Evolutionary conservation across 2,113 vertebrate species (phyloP), one percentile per base, ranked within the genome.

Genomic region (Propithecus coquereli): DNA sequence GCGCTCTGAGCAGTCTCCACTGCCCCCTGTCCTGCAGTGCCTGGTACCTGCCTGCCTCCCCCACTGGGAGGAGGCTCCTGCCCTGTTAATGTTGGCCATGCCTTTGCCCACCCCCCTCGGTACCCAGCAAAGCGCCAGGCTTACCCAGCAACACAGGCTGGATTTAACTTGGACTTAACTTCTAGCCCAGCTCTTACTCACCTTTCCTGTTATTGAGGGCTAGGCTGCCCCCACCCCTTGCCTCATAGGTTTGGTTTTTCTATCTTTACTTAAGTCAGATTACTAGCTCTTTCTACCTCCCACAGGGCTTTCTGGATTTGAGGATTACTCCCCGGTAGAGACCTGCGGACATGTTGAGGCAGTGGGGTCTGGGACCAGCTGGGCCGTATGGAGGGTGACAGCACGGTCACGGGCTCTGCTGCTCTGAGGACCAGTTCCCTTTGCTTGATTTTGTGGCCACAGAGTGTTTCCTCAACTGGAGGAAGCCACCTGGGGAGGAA

Each of bases 241-340:
- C 70, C 86, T 73, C 32, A 8, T 20, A 32, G 76, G 16, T 54
- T 77, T 92, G 57, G 4, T 12, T 90, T 96, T 73, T 43, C 89
- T 3, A 0, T 63, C 34, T 79, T 79, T 47, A 8, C 45, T n/a
- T 52, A 17, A 23, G 77, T 9, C 11, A 70, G 37, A 65, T 52
- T 6, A 11, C 14, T 43, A 66, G 61, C 68, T 61, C 61, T n/a
- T 68, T 61, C 47, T 52, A 8, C 11, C 18, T 83, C 8, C 17
- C 34, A 2, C 4, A 0, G 61, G 37, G 34, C 54, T 71, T 63
- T 59, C 59, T 54, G n/a, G 27, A 43, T 2, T 32, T 70, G 68
- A 40, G 37, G 54, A 17, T 86, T 66, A 17, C 40, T 47, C 37
- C 74, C 40, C 2, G 0, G 32, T 52, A 70, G 77, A 86, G 87